Conservation (phyloP, 2,113 vertebrate species). For the Malurus alboscapulatus region DNA sequence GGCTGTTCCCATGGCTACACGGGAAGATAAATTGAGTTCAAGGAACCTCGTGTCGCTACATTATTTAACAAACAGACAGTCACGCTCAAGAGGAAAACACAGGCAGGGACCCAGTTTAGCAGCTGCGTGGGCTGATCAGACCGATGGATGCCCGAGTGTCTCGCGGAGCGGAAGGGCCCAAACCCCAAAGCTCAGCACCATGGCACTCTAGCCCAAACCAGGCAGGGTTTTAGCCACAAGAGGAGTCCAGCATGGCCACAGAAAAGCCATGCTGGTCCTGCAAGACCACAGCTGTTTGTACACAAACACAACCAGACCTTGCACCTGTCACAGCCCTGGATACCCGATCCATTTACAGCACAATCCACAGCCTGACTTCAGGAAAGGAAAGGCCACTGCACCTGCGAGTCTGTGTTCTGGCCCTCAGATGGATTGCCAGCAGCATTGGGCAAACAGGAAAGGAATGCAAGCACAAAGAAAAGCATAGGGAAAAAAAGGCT, state of each 20-base stretch:
- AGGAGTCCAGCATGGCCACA: not conserved
- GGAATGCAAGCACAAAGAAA: not conserved
- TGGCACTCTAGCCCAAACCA: fast-evolving
- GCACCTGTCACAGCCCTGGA: not conserved
- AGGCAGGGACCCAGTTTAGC: conserved; percentile 22
- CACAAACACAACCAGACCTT: not conserved
- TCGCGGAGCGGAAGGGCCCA: not conserved
- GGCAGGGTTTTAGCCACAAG: not conserved
- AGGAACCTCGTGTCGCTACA: conserved; percentile 8
- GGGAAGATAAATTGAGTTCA: not conserved
- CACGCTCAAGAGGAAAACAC: not conserved
- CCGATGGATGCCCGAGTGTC: not conserved
- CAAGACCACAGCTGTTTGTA: not conserved
- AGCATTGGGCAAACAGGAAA: not conserved
- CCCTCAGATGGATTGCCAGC: not conserved
- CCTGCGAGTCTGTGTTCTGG: not conserved
- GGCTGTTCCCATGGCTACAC: conserved; percentile 37
- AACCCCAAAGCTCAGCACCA: not conserved
- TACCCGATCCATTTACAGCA: too few species aligned
- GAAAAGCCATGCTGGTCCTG: not conserved
- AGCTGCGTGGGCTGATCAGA: not conserved
- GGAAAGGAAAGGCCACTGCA: not conserved
- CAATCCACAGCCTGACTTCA: not conserved
- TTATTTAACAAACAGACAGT: conserved; percentile 57
- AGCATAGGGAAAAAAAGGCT: not conserved